These are phyloP conservation scores for Orycteropus afer DNA, from an alignment of 2,113 vertebrate genomes.

Conservation along the genomic window DNA sequence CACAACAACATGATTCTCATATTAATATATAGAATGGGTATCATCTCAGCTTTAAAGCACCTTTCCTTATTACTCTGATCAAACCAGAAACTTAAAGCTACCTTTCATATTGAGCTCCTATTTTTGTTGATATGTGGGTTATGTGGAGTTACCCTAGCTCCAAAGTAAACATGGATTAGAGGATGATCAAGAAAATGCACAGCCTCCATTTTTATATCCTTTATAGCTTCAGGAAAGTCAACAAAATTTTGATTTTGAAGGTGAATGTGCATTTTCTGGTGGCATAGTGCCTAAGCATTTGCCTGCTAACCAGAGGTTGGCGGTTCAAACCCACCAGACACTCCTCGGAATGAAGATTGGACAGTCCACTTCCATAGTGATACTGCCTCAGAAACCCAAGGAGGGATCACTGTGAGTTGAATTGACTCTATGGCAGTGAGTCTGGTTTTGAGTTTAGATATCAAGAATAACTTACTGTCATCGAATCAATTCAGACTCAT, in stretches of 20 bases:
- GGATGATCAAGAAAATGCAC: slow-evolving; percentile 11
- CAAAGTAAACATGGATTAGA: slow-evolving; percentile 8
- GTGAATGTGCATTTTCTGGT: slow-evolving; percentile 8
- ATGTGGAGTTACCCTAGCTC: neutral
- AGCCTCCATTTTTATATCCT: neutral
- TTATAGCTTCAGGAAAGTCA: slow-evolving; percentile 3
- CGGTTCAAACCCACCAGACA: too few relatives aligned
- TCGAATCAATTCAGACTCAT: too few relatives aligned
- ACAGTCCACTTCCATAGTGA: too few relatives aligned
- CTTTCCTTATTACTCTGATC: neutral
- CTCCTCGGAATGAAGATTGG: too few relatives aligned
- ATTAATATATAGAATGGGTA: neutral
- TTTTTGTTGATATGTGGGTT: neutral
- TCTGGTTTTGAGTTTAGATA: too few relatives aligned
- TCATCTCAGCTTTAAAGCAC: neutral
- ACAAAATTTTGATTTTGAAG: slow-evolving; percentile 40
- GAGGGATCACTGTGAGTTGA: too few relatives aligned
- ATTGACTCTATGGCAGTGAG: too few relatives aligned
- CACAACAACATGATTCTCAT: neutral
- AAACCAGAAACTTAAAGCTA: neutral
- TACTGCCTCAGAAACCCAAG: too few relatives aligned
- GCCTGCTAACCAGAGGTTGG: too few relatives aligned
- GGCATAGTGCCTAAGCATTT: too few relatives aligned
- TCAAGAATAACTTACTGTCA: too few relatives aligned
- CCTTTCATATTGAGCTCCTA: neutral